Percentiles rank a stretch among this genome's conserved stretches.
These are phyloP conservation scores for Wasmannia auropunctata DNA, from an alignment of 1,140 invertebrate genomes.

Conservation along the genomic window DNA sequence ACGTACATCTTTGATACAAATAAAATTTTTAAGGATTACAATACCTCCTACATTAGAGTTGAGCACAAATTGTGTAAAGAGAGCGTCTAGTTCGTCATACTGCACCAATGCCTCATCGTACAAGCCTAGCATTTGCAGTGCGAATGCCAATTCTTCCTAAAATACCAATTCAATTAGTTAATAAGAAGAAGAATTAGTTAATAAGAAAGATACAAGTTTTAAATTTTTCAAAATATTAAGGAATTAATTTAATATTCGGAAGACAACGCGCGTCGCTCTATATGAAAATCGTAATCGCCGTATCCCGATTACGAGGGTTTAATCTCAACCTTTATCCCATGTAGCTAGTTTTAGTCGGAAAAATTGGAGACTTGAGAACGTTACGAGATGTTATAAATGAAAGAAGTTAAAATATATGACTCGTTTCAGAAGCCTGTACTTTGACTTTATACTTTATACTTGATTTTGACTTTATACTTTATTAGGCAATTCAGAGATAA, in stretches of 20 bases:
- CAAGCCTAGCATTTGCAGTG: constrained; percentile 96
- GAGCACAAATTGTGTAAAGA: constrained; percentile 98
- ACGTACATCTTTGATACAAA: not conserved
- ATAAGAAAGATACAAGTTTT: not conserved
- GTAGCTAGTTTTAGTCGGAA: not conserved
- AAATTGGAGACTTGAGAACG: not conserved
- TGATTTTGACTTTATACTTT: not conserved
- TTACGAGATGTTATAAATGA: not conserved
- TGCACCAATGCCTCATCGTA: constrained; percentile 98
- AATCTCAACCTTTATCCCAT: not conserved
- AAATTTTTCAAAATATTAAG: constrained; percentile 16
- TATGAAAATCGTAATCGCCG: no score
- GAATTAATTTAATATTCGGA: no score
- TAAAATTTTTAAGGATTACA: constrained; percentile 1
- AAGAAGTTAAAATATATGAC: no score
- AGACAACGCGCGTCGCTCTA: not conserved
- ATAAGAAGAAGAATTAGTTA: constrained; percentile 7
- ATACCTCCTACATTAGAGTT: constrained; percentile 94
- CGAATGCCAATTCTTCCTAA: constrained; percentile 98
- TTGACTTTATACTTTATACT: not conserved
- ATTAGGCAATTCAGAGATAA: not conserved
- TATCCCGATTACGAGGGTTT: no score
- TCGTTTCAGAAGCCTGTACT: not conserved
- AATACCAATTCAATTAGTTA: constrained; percentile 74
- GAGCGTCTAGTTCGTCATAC: constrained; percentile 98